Conservation (phyloP, 2,113 vertebrate genomes). For the Bujurquina vittata region DNA sequence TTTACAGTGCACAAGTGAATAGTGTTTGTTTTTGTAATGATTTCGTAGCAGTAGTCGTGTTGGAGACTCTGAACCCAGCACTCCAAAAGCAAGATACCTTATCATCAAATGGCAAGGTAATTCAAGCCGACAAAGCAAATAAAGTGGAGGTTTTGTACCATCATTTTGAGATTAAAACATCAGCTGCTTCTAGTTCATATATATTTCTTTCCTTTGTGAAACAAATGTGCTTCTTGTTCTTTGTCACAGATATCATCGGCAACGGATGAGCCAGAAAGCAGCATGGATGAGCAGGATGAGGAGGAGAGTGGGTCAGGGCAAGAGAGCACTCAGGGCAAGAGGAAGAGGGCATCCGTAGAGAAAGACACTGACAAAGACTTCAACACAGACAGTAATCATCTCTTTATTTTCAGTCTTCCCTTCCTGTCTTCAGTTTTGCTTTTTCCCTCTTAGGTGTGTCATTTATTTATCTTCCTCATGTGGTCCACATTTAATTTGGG, state of each 20-base stretch:
- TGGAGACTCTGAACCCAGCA: constrained; percentile 74
- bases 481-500: neutral
- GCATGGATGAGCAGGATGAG: constrained; percentile 37
- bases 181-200: neutral
- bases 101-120: constrained; percentile 57
- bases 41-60: constrained; percentile 73
- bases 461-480: neutral
- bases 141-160: neutral
- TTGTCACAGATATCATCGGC: constrained; percentile 29
- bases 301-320: constrained; percentile 18
- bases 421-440: neutral
- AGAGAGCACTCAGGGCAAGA: constrained; percentile 51
- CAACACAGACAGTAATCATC: constrained; percentile 39
- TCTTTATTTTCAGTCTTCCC: neutral
- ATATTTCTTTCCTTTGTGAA: neutral
- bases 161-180: neutral
- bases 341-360: constrained; percentile 61
- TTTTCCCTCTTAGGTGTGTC: neutral
- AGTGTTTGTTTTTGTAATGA: neutral
- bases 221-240: neutral
- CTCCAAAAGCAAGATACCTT: constrained; percentile 60
- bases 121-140: neutral
- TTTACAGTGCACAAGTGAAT: neutral
- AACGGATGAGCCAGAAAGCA: constrained; percentile 29
- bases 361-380: constrained; percentile 52